Conservation (phyloP, 2,113 vertebrate genomes). For the Camelus bactrianus region DNA sequence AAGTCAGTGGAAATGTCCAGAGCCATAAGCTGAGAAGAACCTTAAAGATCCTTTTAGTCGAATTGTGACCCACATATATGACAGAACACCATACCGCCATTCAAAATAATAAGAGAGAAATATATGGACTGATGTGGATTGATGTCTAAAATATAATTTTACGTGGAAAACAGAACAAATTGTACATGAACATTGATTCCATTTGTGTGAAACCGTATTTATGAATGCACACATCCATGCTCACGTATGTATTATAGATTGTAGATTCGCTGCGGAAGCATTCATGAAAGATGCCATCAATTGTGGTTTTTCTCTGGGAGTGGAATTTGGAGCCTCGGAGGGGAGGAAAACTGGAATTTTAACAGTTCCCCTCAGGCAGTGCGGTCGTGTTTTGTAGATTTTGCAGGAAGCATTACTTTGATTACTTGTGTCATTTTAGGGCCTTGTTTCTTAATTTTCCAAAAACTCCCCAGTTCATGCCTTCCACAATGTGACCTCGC, state of each 20-base stretch:
- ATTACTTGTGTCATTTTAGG: neutral
- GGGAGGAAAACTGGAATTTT: neutral
- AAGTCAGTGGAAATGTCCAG: constrained; percentile 17
- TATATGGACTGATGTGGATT: neutral
- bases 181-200: neutral
- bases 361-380: neutral
- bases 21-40: neutral
- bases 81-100: neutral
- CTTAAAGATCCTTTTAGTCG: neutral
- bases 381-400: neutral
- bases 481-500: neutral
- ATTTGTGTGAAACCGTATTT: neutral
- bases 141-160: constrained; percentile 23
- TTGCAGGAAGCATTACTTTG: neutral
- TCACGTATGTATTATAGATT: neutral
- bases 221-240: neutral
- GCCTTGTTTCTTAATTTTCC: neutral
- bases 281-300: neutral
- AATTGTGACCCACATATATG: neutral
- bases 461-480: neutral
- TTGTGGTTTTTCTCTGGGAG: neutral
- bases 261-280: neutral
- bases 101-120: constrained; percentile 44
- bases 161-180: neutral
- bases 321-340: neutral